Conservation (phyloP, 2,113 vertebrate genomes). For the Pygoscelis adeliae region DNA sequence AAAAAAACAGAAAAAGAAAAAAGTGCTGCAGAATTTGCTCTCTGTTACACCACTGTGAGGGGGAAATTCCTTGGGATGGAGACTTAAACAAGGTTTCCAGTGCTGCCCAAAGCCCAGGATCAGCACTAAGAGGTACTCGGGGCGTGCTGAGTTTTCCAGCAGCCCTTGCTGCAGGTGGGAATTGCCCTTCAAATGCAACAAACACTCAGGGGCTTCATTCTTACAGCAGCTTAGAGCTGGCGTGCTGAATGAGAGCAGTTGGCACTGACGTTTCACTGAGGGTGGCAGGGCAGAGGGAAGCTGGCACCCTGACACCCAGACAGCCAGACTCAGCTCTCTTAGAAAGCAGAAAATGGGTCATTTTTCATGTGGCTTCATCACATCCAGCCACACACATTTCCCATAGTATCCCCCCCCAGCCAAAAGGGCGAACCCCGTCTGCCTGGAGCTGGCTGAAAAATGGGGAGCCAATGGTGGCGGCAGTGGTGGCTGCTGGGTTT, state of each 20-base stretch:
- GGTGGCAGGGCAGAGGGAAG: neutral
- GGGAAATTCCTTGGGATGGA: neutral
- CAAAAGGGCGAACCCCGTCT: neutral
- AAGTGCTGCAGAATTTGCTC: neutral
- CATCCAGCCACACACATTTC: neutral
- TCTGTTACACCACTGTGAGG: neutral
- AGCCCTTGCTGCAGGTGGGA: neutral
- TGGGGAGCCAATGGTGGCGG: neutral
- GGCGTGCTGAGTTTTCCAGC: neutral
- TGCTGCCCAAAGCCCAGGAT: neutral
- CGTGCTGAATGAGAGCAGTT: neutral
- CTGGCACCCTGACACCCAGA: neutral
- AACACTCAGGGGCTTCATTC: neutral
- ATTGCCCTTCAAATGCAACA: neutral
- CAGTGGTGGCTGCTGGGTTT: neutral
- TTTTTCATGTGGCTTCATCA: neutral
- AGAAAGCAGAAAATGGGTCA: neutral
- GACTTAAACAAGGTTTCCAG: neutral
- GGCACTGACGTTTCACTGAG: neutral
- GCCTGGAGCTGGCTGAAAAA: neutral
- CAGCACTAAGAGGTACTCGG: fast-evolving
- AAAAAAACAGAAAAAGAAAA: neutral
- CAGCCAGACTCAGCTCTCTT: neutral
- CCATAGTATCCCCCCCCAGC: neutral
- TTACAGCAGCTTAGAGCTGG: neutral